Conservation (phyloP, 2,113 vertebrate species). For the Cariama cristata region DNA sequence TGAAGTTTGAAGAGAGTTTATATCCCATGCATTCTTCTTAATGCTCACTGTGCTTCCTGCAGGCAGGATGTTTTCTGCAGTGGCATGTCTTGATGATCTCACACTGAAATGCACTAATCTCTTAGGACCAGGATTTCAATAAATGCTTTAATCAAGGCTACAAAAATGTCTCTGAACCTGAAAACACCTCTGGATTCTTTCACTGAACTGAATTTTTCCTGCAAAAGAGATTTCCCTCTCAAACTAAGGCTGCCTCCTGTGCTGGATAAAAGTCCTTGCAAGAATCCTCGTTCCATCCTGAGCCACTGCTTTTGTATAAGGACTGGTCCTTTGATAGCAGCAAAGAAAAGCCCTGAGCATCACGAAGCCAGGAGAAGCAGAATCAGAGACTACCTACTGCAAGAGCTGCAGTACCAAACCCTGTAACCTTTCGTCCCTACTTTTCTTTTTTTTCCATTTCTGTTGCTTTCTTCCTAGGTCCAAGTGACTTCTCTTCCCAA, state of each 20-base stretch:
- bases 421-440: neutral
- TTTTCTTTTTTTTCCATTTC: neutral
- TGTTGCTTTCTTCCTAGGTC: neutral
- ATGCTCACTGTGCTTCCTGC: neutral
- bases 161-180: neutral
- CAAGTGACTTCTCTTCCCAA: neutral
- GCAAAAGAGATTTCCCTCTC: neutral
- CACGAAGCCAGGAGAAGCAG: neutral
- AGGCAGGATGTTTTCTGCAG: neutral
- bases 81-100: neutral
- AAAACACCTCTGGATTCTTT: neutral
- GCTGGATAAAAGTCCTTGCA: constrained; percentile 25
- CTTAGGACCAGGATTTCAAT: neutral
- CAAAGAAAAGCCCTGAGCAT: constrained; percentile 24
- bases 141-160: neutral
- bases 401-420: neutral
- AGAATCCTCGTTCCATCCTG: neutral
- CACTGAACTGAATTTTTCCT: neutral
- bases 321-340: neutral
- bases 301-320: neutral
- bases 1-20: constrained; percentile 1
- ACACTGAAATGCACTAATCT: neutral
- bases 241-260: constrained; percentile 13
- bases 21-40: neutral
- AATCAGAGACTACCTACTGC: neutral